These are phyloP conservation scores for Sphaerophoria rueppellii DNA, from an alignment of 2,888 invertebrate genomes.

Conservation along the genomic window DNA sequence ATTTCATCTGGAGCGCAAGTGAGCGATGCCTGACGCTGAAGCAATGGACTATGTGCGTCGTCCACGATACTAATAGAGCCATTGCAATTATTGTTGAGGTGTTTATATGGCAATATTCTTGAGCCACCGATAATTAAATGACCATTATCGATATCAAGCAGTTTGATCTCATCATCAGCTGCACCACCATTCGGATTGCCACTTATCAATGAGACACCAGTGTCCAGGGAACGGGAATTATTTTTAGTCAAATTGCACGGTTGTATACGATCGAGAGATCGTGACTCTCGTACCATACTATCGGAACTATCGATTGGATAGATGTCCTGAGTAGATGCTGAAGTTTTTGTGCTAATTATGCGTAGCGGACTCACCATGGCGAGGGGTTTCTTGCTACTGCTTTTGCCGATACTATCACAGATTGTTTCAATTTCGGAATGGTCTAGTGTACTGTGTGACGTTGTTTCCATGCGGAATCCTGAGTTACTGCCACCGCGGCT, in stretches of 20 bases:
- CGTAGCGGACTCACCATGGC: constrained; percentile 82
- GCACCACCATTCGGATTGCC: constrained; percentile 77
- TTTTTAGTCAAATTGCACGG: constrained; percentile 80
- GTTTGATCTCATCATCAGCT: constrained; percentile 72
- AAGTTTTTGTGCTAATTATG: constrained; percentile 82
- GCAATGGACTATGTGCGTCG: constrained; percentile 80
- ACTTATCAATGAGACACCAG: constrained; percentile 75
- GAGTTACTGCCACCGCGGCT: constrained; percentile 74
- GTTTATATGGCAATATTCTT: constrained; percentile 77
- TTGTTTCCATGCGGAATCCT: constrained; percentile 77
- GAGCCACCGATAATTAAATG: constrained; percentile 72
- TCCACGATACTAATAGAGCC: constrained; percentile 80
- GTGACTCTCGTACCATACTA: constrained; percentile 84
- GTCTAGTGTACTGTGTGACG: constrained; percentile 81
- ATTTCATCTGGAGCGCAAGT: constrained; percentile 80
- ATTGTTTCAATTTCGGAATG: constrained; percentile 82
- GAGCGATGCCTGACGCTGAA: constrained; percentile 81
- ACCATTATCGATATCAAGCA: constrained; percentile 79
- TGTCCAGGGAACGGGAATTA: constrained; percentile 81
- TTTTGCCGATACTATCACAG: constrained; percentile 80
- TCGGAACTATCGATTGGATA: constrained; percentile 72
- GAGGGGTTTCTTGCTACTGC: constrained; percentile 79
- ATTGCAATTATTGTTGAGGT: constrained; percentile 82
- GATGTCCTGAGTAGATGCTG: constrained; percentile 76
- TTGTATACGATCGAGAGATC: constrained; percentile 86